Base-by-base conservation (phyloP, 2,113 vertebrate genomes). In the Helogale parvula region DNA sequence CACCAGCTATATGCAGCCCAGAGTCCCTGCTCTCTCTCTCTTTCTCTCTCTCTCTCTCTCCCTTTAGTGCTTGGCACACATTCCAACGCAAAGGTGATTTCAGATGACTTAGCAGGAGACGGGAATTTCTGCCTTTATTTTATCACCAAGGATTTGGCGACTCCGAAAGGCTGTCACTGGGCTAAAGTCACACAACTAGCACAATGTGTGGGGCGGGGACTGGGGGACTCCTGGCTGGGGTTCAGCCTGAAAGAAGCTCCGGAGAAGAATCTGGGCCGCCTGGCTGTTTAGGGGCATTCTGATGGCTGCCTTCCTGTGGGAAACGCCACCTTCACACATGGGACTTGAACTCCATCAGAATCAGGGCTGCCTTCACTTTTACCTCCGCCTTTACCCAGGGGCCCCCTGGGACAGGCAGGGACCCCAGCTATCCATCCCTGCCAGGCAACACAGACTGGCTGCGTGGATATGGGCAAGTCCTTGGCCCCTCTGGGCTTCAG, bases 271-370 rank as follows among this genome's bases (percentile, higher is more conserved):
- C 50, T 50, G 50, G 57, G 15, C 35, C 5, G 66, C 14, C n/a
- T 5, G 17, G 65, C 29, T 2, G 1, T 31, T 21, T 2, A 13
- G 47, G 21, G n/a, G 60, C 1, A 0, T 8, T 60, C 17, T 1
- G 54, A 10, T 0, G 1, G 76, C 23, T 19, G 76, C 80, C 54
- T 29, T 88, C 63, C 80, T 25, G 1, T 2, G 4, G 57, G 88
- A 9, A 41, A 2, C 11, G 41, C 54, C 16, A 50, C 74, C 68
- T 76, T 89, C 50, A 23, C n/a, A 25, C 29, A 2, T 16, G 27
- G 80, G 81, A 17, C 52, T 52, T 0, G 0, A 72, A 47, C 65
- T 90, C 38, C 63, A 31, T 4, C 5, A 11, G 65, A 7, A 83
- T 31, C 21, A 10, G 41, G 54, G 5, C 54, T 11, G 9, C 2